Base-by-base conservation (phyloP, 2,888 invertebrate genomes). In the Blera fallax region DNA sequence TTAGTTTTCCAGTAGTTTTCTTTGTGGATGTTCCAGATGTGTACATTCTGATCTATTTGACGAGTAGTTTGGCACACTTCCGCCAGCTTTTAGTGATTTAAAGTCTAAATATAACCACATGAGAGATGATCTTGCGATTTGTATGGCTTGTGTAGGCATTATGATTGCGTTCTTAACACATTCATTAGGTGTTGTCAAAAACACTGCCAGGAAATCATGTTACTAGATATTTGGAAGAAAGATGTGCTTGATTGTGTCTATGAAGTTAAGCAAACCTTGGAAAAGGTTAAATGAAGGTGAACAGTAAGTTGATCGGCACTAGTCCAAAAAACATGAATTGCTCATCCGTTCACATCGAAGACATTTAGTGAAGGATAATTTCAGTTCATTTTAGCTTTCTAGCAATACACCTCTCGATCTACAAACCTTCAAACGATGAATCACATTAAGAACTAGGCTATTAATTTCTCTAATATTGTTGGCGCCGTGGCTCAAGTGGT, bases 1-100 rank as follows among this genome's bases (percentile, higher is more conserved):
- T 73, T 83, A 67, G 27, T 50, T 78, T 83, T 78, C 83, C 83
- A 83, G 73, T 16, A 45, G 78, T 62, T 34, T 54, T 54, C 32
- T 54, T 29, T 29, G 56, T 62, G 37, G 48, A 32, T 73, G 60
- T 48, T 62, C 40, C 67, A 83, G 72, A 70, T 79, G 79, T 69
- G 50, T 69, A 54, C 62, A 67, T 52, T 69, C 11, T 24, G 29
- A 60, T 60, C 56, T 18, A 27, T 34, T 58, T 24, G 40, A 27
- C 54, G 29, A 60, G 37, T 10, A n/a, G 14, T 62, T 78, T 73
- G 79, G 74, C 73, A 78, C 45, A 65, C 60, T 83, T 73, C 54
- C 73, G 52, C 18, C 50, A 50, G 58, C 32, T 72, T 74, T 81
- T 69, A 64, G 70, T 64, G 45, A 24, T 58, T 67, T 78, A 16